Evolutionary conservation across 1,140 invertebrate genomes (phyloP).

Genomic region (Helicoverpa zea): DNA sequence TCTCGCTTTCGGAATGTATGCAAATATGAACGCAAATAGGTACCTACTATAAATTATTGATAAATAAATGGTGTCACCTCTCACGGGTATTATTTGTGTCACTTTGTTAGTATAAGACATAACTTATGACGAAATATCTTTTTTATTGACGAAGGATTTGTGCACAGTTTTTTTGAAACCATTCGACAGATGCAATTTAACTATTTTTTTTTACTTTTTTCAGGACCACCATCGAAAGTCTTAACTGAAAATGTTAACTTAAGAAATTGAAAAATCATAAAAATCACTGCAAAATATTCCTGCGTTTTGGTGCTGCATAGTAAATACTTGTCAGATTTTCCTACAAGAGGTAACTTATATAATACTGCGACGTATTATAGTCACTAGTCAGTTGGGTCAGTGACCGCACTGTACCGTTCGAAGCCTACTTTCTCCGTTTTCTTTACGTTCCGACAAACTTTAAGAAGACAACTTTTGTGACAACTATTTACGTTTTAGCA

Average conservation of each 20-base stretch:
- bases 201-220: no score
- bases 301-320: no score
- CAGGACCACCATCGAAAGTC: no score
- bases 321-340: no score
- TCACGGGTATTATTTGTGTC: neutral
- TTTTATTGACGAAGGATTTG: no score
- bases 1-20: neutral
- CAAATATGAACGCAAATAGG: neutral
- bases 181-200: no score
- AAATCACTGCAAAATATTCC: no score
- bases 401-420: neutral
- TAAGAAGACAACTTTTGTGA: neutral
- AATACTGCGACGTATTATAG: neutral
- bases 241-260: no score
- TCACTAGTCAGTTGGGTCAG: neutral
- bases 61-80: constrained; percentile 1
- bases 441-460: neutral
- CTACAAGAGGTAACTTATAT: no score
- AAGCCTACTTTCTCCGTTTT: constrained; percentile 7
- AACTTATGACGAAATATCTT: no score
- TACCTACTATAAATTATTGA: neutral
- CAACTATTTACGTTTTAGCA: neutral
- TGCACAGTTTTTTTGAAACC: no score
- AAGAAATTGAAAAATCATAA: no score
- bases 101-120: neutral